Evolutionary conservation across 2,113 vertebrate genomes (phyloP).

Genomic region (Xiphophorus maculatus): DNA sequence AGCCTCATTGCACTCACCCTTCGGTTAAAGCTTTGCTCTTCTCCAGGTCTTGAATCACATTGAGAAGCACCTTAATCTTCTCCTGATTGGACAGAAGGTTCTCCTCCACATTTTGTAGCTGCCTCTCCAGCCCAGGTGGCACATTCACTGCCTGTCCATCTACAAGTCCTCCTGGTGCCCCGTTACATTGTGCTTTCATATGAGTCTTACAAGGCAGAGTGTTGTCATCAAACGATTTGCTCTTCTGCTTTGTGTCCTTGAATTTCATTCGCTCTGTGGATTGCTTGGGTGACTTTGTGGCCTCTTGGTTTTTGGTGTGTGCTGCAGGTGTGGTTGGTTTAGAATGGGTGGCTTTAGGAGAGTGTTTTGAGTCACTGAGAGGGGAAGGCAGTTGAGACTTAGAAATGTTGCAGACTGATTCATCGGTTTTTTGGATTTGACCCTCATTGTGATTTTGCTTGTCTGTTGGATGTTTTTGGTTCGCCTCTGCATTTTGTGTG

Average conservation of each 20-base stretch:
- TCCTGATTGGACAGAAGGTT: conserved; percentile 94
- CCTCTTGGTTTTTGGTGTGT: conserved; percentile 56
- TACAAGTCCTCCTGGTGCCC: conserved; percentile 80
- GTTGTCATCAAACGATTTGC: conserved; percentile 57
- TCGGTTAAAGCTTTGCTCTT: conserved; percentile 95
- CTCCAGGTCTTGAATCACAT: conserved; percentile 98
- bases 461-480: conserved; percentile 16
- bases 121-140: conserved; percentile 82
- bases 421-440: conserved; percentile 33
- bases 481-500: conserved; percentile 28
- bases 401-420: conserved; percentile 13
- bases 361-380: conserved; percentile 48
- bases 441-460: conserved; percentile 23
- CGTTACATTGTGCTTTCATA: conserved; percentile 79
- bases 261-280: conserved; percentile 38
- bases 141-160: conserved; percentile 22
- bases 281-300: conserved; percentile 17
- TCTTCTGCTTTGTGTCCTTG: conserved; percentile 60
- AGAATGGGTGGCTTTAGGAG: conserved; percentile 17
- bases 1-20: conserved; percentile 82
- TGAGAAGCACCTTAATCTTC: conserved; percentile 98
- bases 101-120: conserved; percentile 92
- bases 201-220: conserved; percentile 67
- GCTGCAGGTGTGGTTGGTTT: conserved; percentile 50
- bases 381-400: conserved; percentile 45